A percentile compares a stretch with the other conserved stretches of the same genome.
Conservation (phyloP, 2,113 vertebrate genomes). For the Mionectes macconnelli region DNA sequence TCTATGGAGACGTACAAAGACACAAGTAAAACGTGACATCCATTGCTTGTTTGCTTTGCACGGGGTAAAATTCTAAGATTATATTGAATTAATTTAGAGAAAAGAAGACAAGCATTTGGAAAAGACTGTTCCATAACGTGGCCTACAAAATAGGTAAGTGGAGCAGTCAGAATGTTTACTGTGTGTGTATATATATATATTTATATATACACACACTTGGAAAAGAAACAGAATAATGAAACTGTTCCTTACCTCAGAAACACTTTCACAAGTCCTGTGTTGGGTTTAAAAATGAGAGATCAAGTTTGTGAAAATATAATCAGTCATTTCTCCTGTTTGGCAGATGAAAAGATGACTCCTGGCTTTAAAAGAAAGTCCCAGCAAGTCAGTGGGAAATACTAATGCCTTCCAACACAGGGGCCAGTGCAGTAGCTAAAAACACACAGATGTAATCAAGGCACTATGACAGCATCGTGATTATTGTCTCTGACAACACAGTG, state of each 20-base stretch:
- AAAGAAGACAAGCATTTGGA: not conserved
- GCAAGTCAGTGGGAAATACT: not conserved
- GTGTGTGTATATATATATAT: not conserved
- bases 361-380: not conserved
- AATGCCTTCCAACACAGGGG: not conserved
- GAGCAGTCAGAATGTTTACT: not conserved
- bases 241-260: not conserved
- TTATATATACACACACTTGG: not conserved
- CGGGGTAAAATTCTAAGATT: not conserved
- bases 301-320: not conserved
- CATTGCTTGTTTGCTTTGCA: not conserved
- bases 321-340: not conserved
- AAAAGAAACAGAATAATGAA: not conserved
- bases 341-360: not conserved
- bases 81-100: not conserved
- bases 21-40: not conserved
- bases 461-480: not conserved
- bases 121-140: not conserved
- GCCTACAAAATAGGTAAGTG: not conserved
- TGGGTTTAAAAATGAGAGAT: not conserved
- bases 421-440: not conserved
- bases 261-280: not conserved
- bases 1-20: not conserved
- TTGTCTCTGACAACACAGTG: not conserved
- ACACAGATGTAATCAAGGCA: not conserved